Base-by-base conservation (phyloP, 1,140 invertebrate species). In the Drosophila kikkawai region DNA sequence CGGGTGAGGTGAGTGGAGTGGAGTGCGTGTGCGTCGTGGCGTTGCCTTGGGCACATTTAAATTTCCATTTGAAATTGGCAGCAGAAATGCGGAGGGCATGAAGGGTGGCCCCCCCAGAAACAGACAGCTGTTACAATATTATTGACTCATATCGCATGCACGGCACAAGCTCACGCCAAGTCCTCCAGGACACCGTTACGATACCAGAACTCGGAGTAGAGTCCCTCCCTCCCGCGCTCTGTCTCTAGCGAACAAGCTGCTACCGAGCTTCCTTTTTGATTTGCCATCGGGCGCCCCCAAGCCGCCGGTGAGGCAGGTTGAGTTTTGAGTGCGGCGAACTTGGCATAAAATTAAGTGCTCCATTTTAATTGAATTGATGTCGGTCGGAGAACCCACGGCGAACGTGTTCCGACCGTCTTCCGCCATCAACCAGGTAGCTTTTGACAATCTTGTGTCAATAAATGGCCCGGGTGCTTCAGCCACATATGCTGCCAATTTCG, bases 111-210 rank as follows among this genome's bases (percentile, higher is more conserved):
- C 42, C 42, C 66, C 55, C 58, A 47, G 42, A 68, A 84, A 88
- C 65, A 80, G 80, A 90, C 84, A 88, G 84, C 84, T 88, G 84
- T 84, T 88, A 90, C 80, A 88, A 84, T 88, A 88, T 88, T 90
- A 88, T 88, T 88, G 85, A 88, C 84, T 88, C 84, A 90, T 88
- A 88, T 90, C 69, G 84, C 74, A 90, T 84, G 85, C 78, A 80
- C 69, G 61, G 68, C 77, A 84, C 56, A 80, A 57, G 74, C 80
- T 76, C 70, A 68, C 55, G 58, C 50, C 59, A 48, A 75, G 61
- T 59, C 53, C 69, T 75, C 36, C 51, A 86, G 51, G 75, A 76
- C 60, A 56, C 47, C 36, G 37, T 34, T 29, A 26, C 19, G 45
- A 66, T 12, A 47, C 19, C 29, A 36, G 29, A 17, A 42, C 50